Conservation (phyloP, 2,888 invertebrate species). For the Sympetrum striolatum region DNA sequence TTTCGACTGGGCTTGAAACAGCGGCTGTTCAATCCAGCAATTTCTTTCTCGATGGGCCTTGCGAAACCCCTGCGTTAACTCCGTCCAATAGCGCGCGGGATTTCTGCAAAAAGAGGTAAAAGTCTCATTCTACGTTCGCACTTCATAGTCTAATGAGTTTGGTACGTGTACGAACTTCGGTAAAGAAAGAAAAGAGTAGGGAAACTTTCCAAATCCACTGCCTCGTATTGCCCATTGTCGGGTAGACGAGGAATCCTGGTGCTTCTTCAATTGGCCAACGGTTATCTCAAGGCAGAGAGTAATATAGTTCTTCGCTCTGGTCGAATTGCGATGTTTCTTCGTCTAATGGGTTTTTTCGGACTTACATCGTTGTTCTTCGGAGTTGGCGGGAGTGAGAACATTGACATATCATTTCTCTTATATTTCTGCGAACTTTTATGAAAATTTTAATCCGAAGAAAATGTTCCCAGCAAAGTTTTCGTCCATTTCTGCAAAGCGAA, state of each 20-base stretch:
- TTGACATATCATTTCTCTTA: too few species aligned
- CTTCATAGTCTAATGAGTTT: neutral
- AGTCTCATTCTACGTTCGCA: neutral
- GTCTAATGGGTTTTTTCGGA: too few species aligned
- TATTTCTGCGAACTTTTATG: too few species aligned
- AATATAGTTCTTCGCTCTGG: neutral
- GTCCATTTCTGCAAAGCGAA: too few species aligned
- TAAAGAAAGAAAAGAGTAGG: neutral
- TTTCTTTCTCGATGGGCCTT: neutral
- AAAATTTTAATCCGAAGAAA: too few species aligned
- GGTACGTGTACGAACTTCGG: neutral
- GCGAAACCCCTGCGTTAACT: neutral
- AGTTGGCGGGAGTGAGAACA: too few species aligned
- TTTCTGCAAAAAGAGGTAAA: neutral
- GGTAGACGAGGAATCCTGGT: neutral
- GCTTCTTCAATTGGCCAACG: neutral
- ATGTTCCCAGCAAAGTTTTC: too few species aligned
- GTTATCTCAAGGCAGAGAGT: neutral
- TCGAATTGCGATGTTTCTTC: too few species aligned
- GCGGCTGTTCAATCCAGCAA: neutral
- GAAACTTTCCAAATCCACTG: neutral
- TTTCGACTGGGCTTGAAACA: neutral
- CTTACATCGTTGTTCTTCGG: too few species aligned
- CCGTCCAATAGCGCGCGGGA: neutral
- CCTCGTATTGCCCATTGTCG: neutral